Evolutionary conservation across 2,113 vertebrate species (phyloP), one percentile per base, ranked within the genome.

Genomic region (Rhinogobius similis): DNA sequence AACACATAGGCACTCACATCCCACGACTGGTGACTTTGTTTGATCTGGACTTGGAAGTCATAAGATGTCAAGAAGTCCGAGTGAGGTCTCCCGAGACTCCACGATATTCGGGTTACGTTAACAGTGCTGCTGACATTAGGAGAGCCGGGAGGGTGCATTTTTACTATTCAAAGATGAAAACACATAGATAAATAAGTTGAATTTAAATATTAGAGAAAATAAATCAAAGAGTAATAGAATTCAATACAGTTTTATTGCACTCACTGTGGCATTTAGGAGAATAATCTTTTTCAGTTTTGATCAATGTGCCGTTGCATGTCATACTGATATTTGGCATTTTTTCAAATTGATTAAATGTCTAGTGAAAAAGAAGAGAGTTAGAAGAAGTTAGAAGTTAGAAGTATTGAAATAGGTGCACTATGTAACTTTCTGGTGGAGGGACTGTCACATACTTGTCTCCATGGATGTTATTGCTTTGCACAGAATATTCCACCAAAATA

Each of bases 1-100:
- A 13, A 41, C 39, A 41, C 39, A 2, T 1, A 12, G 18, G 8
- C 55, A 62, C 87, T 83, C 65, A 92, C 92, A 78, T 70, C 23
- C 89, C 87, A 90, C 0, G 8, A 12, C 29, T 87, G 38, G 0
- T 65, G 1, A 8, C 12, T 53, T 10, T 26, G 5, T 78, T 80
- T 92, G 67, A 84, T 41, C 77, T 92, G 84, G 73, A 89, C 32
- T 23, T 92, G 3, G 41, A 88, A 93, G 0, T 59, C 0, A 10
- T 85, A 84, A 0, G 0, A 0, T 0, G 0, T 0, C 1, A 91
- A 20, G 0, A 0, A 0, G 0, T 0, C 0, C 0, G 82, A 81
- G 4, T 14, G n/a, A 14, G 71, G 73, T 3, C 6, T 0, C 12
- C 85, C 88, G 3, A 2, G 61, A 48, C 21, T 82, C 92, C 91